Evolutionary conservation across 2,797 vertebrate species (phyloP).

Genomic region (Limosa lapponica): DNA sequence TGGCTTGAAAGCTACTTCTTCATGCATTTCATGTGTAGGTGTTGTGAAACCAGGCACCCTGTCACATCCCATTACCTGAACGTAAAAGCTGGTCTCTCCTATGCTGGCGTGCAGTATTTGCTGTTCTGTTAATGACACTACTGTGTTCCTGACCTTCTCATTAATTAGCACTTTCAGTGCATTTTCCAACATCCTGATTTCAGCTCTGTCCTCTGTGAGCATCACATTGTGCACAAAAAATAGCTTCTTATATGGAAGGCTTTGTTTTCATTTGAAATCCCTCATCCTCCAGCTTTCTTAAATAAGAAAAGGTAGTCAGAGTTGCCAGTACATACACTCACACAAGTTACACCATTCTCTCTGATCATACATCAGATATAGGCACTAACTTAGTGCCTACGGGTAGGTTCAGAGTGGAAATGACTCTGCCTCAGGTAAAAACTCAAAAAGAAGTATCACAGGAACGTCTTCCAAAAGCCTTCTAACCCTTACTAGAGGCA

Average conservation of each 20-base stretch:
- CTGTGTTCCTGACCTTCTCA: slow-evolving; percentile 8
- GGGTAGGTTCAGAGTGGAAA: background rate
- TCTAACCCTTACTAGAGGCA: background rate
- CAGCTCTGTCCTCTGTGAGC: background rate
- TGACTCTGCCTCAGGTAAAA: background rate
- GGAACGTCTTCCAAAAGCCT: background rate
- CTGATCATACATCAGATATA: background rate
- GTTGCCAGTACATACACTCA: background rate
- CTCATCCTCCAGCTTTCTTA: background rate
- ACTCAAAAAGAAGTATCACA: background rate
- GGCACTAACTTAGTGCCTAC: background rate
- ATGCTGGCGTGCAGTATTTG: background rate
- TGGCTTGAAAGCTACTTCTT: background rate
- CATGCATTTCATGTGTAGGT: background rate
- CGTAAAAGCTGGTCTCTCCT: background rate
- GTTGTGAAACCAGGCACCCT: background rate
- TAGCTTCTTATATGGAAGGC: background rate
- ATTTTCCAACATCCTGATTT: background rate
- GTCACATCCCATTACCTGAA: slow-evolving; percentile 40
- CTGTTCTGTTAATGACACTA: background rate
- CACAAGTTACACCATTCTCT: background rate
- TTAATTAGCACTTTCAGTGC: slow-evolving; percentile 29
- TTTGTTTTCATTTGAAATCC: background rate
- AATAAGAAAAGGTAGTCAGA: background rate
- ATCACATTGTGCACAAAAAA: background rate